Percentiles rank a stretch among this genome's conserved stretches.
These are phyloP conservation scores for Linnaemya tessellans DNA, from an alignment of 2,888 invertebrate genomes.

Conservation along the genomic window DNA sequence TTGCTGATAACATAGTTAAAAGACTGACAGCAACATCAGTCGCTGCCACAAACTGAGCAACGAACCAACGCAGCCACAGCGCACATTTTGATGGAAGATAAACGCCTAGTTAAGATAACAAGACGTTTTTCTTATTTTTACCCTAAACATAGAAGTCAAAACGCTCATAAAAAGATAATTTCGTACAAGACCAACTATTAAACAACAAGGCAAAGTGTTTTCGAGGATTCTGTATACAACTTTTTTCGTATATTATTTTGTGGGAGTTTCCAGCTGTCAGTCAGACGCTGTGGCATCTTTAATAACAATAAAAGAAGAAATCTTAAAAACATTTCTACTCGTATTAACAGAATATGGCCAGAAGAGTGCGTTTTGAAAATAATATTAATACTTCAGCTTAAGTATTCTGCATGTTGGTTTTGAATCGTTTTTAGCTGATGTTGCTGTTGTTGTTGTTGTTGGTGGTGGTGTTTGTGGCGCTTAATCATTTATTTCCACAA, in stretches of 20 bases:
- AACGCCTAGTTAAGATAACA: constrained; percentile 69
- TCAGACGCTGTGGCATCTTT: constrained; percentile 71
- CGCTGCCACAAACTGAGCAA: not conserved
- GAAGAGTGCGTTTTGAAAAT: constrained; percentile 25
- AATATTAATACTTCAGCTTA: constrained; percentile 55
- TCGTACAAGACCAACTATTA: constrained; percentile 31
- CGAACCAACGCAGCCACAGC: not conserved
- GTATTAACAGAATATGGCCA: not conserved
- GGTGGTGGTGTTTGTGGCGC: constrained; percentile 58
- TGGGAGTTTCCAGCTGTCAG: constrained; percentile 72
- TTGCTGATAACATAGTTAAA: constrained; percentile 70
- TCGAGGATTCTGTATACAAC: constrained; percentile 56
- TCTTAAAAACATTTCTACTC: constrained; percentile 43
- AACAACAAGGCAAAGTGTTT: constrained; percentile 53
- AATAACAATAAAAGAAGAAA: constrained; percentile 57
- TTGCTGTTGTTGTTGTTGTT: not conserved
- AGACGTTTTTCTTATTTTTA: constrained; percentile 21
- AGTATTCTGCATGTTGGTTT: constrained; percentile 25
- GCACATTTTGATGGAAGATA: constrained; percentile 59
- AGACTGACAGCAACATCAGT: constrained; percentile 51
- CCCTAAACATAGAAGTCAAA: constrained; percentile 35
- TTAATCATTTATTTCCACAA: constrained; percentile 71
- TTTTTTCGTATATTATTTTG: constrained; percentile 41
- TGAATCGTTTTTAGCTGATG: no score
- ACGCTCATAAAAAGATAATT: constrained; percentile 60